Base-by-base conservation (phyloP, 64 coral and sea anemone genomes). In the Actinia equina region DNA sequence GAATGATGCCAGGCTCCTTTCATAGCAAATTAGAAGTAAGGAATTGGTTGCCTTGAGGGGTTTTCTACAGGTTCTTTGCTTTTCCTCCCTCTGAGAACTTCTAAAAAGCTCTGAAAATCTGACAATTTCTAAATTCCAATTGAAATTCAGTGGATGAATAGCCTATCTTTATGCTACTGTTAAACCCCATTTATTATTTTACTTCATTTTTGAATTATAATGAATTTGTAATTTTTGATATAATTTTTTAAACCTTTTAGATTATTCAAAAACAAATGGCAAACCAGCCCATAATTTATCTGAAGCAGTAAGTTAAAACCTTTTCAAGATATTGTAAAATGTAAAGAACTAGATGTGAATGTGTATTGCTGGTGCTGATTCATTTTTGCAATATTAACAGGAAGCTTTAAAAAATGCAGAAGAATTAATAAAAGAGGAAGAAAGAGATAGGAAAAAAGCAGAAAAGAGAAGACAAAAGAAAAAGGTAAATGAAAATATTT, bases 351-450 rank as follows among this genome's bases (percentile, higher is more conserved):
- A n/a, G n/a, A 25, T n/a, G 6, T n/a, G 62, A n/a, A 23, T 65
- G 19, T 65, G 19, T 23, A 65, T 65, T 65, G 12, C 59, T 63
- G 14, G 52, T 51, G 14, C 6, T 20, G 22, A 60, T 45, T 59
- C 14, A 22, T 1, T 80, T 13, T 80, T 54, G 6, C 0, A 15
- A 74, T 8, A 86, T 83, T 55, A 64, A 42, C 81, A 94, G 92
- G 92, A 94, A 84, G 92, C 92, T 17, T 87, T 90, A 77, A 94
- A 94, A 83, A 94, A 94, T 94, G 92, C 92, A 80, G 80, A 94
- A 37, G 92, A 94, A 87, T 85, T 94, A 83, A 94, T 94, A 90
- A 86, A 94, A 77, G 92, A 94, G 84, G 92, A 94, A 87, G 92
- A 94, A 76, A 86, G 79, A 83, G 85, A 87, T 10, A 87, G 85